These are phyloP conservation scores for Clamator glandarius DNA, from an alignment of 2,797 vertebrate genomes.

Conservation along the genomic window DNA sequence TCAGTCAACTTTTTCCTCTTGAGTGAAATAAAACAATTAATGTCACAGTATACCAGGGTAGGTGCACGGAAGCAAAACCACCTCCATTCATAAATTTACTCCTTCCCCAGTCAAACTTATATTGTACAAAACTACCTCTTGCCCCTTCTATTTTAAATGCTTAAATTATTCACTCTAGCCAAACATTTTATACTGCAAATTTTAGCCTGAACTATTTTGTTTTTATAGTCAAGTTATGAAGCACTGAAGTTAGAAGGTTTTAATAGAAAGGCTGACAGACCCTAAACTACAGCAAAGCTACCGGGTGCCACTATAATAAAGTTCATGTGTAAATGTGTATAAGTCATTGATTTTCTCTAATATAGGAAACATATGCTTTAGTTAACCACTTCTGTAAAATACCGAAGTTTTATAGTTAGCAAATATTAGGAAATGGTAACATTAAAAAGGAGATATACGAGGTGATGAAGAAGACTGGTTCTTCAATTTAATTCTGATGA, in stretches of 20 bases:
- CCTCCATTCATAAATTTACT: slow-evolving; percentile 16
- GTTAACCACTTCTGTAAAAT: slow-evolving; percentile 67
- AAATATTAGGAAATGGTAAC: slow-evolving; percentile 60
- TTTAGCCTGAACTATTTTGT: slow-evolving; percentile 39
- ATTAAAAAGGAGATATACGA: slow-evolving; percentile 58
- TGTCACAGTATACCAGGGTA: not conserved
- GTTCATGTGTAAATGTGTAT: slow-evolving; percentile 67
- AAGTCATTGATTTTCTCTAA: slow-evolving; percentile 66
- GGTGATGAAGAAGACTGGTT: slow-evolving; percentile 63
- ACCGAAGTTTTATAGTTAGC: slow-evolving; percentile 63
- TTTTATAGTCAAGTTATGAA: slow-evolving; percentile 29
- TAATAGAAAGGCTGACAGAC: slow-evolving; percentile 66
- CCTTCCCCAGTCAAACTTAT: not conserved
- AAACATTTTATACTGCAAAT: slow-evolving; percentile 35
- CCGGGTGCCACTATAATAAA: slow-evolving; percentile 62
- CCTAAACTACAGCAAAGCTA: slow-evolving; percentile 47
- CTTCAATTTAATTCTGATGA: slow-evolving; percentile 61
- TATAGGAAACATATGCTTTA: slow-evolving; percentile 70
- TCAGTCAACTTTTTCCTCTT: not conserved
- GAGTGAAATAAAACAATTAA: not conserved
- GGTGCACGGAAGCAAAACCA: not conserved
- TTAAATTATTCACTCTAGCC: slow-evolving; percentile 22
- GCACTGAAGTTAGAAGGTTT: slow-evolving; percentile 42
- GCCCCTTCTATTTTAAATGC: not conserved
- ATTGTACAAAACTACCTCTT: slow-evolving; percentile 20